phyloP scores from a whole-genome alignment of 2,113 vertebrate genomes.

The Nannobrachium achirus region DNA sequence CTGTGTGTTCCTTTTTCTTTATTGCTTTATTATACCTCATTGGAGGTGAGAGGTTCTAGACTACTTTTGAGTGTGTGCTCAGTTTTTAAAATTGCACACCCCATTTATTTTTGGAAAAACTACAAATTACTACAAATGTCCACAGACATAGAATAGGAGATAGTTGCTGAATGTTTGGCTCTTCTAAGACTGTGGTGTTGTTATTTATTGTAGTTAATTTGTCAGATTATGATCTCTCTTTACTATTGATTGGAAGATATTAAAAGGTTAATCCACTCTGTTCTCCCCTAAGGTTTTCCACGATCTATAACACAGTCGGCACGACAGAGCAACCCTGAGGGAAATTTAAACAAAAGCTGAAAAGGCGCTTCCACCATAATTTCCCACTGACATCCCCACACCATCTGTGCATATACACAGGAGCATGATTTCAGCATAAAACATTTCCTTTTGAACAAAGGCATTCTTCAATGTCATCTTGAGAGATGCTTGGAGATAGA shows the following conservation, averaged over 20 bases:
- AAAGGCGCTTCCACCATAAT: conserved; percentile 1
- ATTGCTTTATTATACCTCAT: conserved; percentile 25
- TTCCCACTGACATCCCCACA: conserved; percentile 14
- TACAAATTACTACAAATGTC: neutral
- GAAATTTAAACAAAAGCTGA: conserved; percentile 30
- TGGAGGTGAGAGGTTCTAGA: neutral
- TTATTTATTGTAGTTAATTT: neutral
- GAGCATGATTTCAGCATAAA: conserved; percentile 25
- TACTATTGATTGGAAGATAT: conserved; percentile 16
- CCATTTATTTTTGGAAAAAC: neutral
- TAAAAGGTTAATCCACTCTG: conserved; percentile 21
- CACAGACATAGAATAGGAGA: conserved; percentile 4
- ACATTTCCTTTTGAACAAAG: conserved; percentile 20
- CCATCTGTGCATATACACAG: conserved; percentile 6
- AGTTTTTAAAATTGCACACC: neutral
- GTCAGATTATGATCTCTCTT: conserved; percentile 35
- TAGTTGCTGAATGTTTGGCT: neutral
- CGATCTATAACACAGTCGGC: conserved; percentile 28
- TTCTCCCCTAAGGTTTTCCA: conserved; percentile 25
- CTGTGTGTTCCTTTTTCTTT: conserved; percentile 53
- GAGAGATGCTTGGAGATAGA: conserved; percentile 17
- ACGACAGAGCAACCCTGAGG: conserved; percentile 31
- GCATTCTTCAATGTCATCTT: conserved; percentile 32
- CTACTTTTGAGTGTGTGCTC: conserved; percentile 2
- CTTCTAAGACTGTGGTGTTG: neutral